Evolutionary conservation across 1,140 invertebrate genomes (phyloP).

Genomic region (Aradophagus sp.): DNA sequence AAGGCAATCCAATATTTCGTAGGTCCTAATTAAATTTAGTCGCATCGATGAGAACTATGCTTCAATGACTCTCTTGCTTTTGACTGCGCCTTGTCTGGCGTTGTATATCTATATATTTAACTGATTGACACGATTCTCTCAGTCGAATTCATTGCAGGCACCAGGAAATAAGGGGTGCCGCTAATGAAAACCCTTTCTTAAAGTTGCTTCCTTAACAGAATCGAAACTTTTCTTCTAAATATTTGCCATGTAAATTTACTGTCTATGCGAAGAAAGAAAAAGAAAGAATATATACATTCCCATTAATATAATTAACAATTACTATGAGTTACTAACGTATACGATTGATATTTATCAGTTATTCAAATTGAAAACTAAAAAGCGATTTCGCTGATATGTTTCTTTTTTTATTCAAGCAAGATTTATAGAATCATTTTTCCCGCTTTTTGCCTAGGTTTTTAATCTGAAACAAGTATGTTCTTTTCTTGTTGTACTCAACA

Average conservation of each 20-base stretch:
- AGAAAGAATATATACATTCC: too few relatives aligned
- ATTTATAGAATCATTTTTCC: too few relatives aligned
- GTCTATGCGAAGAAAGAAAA: too few relatives aligned
- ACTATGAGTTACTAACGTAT: too few relatives aligned
- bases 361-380: too few relatives aligned
- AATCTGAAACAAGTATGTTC: too few relatives aligned
- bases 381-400: too few relatives aligned
- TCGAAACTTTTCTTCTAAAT: slow-evolving; percentile 4
- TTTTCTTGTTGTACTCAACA: too few relatives aligned
- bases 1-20: slow-evolving; percentile 61
- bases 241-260: slow-evolving; percentile 8
- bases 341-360: too few relatives aligned
- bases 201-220: slow-evolving; percentile 10
- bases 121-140: slow-evolving; percentile 43
- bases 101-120: slow-evolving; percentile 46
- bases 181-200: slow-evolving; percentile 41
- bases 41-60: slow-evolving; percentile 52
- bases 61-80: slow-evolving; percentile 51
- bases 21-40: slow-evolving; percentile 62
- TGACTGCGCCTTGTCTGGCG: slow-evolving; percentile 20
- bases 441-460: too few relatives aligned
- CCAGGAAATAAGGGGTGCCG: slow-evolving; percentile 13
- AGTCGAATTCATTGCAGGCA: slow-evolving; percentile 20
- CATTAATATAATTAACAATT: too few relatives aligned
- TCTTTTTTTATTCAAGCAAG: too few relatives aligned